phyloP scores from a whole-genome alignment of 2,888 invertebrate genomes.

The Oxyteleia sp. region DNA sequence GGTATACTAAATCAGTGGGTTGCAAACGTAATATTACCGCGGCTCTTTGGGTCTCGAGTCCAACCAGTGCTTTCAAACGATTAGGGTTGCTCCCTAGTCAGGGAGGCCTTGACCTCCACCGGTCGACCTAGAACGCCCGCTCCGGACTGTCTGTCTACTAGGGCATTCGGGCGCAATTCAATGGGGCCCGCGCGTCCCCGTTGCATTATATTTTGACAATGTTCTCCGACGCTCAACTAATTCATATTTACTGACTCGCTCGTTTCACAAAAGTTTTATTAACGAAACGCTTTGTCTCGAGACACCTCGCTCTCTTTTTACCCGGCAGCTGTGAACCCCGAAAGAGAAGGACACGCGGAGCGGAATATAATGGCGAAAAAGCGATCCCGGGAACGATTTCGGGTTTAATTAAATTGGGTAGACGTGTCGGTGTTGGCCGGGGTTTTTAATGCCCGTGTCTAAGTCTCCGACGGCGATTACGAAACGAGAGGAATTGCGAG shows the following conservation, averaged over 20 bases:
- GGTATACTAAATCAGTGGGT: slow-evolving; percentile 69
- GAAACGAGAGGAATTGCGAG: slow-evolving; percentile 2
- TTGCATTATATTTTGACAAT: slow-evolving; percentile 69
- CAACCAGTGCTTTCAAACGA: slow-evolving; percentile 67
- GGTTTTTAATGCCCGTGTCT: neutral
- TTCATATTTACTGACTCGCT: slow-evolving; percentile 63
- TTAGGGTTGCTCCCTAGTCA: slow-evolving; percentile 75
- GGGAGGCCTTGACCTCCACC: slow-evolving; percentile 86
- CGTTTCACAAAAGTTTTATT: slow-evolving; percentile 56
- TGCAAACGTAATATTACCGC: slow-evolving; percentile 73
- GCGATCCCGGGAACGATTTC: slow-evolving; percentile 1
- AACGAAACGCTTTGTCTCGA: slow-evolving; percentile 58
- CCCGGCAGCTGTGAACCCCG: slow-evolving; percentile 26
- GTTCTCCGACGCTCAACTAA: slow-evolving; percentile 54
- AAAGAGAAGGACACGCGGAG: neutral
- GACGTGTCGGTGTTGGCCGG: neutral
- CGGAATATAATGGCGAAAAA: slow-evolving; percentile 8
- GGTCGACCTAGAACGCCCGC: slow-evolving; percentile 84
- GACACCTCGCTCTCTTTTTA: slow-evolving; percentile 44
- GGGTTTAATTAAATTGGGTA: slow-evolving; percentile 8
- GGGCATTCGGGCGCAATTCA: slow-evolving; percentile 68
- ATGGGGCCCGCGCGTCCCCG: slow-evolving; percentile 59
- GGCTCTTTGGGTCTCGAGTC: slow-evolving; percentile 67
- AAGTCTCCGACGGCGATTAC: neutral
- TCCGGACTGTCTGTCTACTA: slow-evolving; percentile 69